Percentiles rank a stretch among this genome's conserved stretches.
These are phyloP conservation scores for Coenobita brevimanus DNA, from an alignment of 1,140 invertebrate genomes.

Conservation along the genomic window DNA sequence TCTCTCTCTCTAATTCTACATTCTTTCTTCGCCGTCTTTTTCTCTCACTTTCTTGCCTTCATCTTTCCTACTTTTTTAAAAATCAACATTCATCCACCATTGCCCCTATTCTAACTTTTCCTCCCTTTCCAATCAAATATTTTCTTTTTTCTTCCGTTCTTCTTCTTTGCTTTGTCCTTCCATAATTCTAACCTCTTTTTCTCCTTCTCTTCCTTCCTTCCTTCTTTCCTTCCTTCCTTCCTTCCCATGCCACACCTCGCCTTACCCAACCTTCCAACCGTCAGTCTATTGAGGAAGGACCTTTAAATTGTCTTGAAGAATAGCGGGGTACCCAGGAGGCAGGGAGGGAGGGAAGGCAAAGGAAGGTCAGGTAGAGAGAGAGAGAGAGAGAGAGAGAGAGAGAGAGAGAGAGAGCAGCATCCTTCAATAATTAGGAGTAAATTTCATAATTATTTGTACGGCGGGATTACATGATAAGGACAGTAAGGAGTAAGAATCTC, in stretches of 20 bases:
- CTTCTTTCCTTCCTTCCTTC: neutral
- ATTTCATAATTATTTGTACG: too few species aligned
- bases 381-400: neutral
- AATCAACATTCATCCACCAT: too few species aligned
- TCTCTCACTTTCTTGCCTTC: neutral
- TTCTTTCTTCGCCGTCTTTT: neutral
- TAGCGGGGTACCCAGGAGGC: neutral
- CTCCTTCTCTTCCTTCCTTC: neutral
- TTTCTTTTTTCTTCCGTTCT: too few species aligned
- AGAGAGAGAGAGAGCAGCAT: neutral
- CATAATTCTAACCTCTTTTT: neutral
- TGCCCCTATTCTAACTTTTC: too few species aligned
- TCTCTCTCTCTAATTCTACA: neutral
- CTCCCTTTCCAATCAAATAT: neutral
- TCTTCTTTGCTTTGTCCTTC: neutral
- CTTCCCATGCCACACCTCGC: neutral
- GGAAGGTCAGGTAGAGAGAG: neutral
- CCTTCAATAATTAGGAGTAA: neutral
- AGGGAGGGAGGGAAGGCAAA: neutral
- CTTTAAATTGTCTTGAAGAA: conserved; percentile 67
- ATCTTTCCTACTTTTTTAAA: too few species aligned
- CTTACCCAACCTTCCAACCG: conserved; percentile 52
- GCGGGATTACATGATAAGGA: too few species aligned
- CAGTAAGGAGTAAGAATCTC: too few species aligned
- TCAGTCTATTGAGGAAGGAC: conserved; percentile 51